Percentiles rank a stretch among this genome's conserved stretches.
phyloP scores from a whole-genome alignment of 2,888 invertebrate genomes.

The Dascillus cervinus region DNA sequence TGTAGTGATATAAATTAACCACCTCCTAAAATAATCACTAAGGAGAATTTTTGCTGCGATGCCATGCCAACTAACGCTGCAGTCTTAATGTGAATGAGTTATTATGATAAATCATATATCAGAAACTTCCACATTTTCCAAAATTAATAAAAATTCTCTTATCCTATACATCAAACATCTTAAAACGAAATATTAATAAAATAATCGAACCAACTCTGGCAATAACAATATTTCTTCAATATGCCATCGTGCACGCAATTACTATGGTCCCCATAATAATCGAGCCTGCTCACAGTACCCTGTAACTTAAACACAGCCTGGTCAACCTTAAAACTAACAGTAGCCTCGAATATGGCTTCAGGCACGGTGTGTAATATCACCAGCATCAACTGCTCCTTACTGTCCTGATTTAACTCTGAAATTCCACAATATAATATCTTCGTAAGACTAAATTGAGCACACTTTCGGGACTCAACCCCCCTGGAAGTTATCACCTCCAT shows the following conservation, averaged over 20 bases:
- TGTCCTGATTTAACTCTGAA: conserved; percentile 25
- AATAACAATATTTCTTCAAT: conserved; percentile 53
- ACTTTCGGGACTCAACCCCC: conserved; percentile 19
- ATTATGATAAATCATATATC: too few relatives aligned
- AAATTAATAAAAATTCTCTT: too few relatives aligned
- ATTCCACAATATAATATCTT: conserved; percentile 24
- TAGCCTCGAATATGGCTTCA: conserved; percentile 63
- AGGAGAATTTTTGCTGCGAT: too few relatives aligned
- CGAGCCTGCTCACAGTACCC: conserved; percentile 56
- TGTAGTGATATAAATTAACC: too few relatives aligned
- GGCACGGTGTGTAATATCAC: conserved; percentile 59
- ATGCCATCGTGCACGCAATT: conserved; percentile 48
- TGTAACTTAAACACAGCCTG: conserved; percentile 39
- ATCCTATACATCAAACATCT: too few relatives aligned
- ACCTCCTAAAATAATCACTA: too few relatives aligned
- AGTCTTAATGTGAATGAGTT: too few relatives aligned
- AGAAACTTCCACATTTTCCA: too few relatives aligned
- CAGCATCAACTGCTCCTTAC: conserved; percentile 48
- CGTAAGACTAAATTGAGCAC: conserved; percentile 30
- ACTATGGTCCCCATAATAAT: conserved; percentile 46
- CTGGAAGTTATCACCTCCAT: conserved; percentile 15
- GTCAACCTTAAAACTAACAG: conserved; percentile 43
- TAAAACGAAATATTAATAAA: not conserved
- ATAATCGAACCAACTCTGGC: conserved; percentile 23
- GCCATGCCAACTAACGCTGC: too few relatives aligned